phyloP scores from a whole-genome alignment of 2,888 invertebrate species.

The Cryptocephalus moraei region DNA sequence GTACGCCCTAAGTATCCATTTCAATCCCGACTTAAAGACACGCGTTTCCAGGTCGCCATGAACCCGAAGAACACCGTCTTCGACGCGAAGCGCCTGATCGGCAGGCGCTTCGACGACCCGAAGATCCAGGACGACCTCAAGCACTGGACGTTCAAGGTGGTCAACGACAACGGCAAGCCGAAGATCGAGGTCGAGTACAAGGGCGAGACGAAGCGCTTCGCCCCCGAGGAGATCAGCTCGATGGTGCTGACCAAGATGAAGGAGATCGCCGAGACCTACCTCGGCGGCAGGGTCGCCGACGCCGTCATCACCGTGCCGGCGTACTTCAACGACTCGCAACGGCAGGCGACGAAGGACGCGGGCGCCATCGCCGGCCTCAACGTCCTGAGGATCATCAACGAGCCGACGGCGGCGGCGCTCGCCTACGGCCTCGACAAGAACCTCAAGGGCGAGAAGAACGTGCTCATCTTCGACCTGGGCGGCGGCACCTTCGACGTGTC shows the following conservation, averaged over 20 bases:
- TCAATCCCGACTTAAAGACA: no score
- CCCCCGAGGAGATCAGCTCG: conserved; percentile 76
- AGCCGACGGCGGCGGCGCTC: conserved; percentile 81
- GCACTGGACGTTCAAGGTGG: conserved; percentile 72
- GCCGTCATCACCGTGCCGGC: conserved; percentile 79
- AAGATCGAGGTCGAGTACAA: conserved; percentile 66
- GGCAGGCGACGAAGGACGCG: conserved; percentile 84
- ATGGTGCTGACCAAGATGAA: conserved; percentile 82
- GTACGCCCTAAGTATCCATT: no score
- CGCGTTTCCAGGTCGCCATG: conserved; percentile 51
- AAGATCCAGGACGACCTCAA: conserved; percentile 72
- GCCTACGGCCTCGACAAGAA: conserved; percentile 76
- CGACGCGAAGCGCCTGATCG: conserved; percentile 76
- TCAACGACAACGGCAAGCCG: conserved; percentile 58
- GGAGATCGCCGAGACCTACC: conserved; percentile 65
- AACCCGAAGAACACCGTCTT: conserved; percentile 75
- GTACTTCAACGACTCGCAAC: conserved; percentile 73
- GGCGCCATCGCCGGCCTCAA: conserved; percentile 77
- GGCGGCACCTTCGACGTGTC: conserved; percentile 94
- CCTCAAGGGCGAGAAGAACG: conserved; percentile 62
- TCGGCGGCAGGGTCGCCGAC: conserved; percentile 60
- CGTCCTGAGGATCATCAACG: conserved; percentile 82
- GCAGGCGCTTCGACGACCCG: conserved; percentile 66
- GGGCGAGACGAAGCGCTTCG: conserved; percentile 64
- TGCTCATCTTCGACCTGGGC: conserved; percentile 66